Percentiles rank a stretch among this genome's conserved stretches.
phyloP scores from a whole-genome alignment of 2,797 vertebrate genomes.

The Macropus fuliginosus region DNA sequence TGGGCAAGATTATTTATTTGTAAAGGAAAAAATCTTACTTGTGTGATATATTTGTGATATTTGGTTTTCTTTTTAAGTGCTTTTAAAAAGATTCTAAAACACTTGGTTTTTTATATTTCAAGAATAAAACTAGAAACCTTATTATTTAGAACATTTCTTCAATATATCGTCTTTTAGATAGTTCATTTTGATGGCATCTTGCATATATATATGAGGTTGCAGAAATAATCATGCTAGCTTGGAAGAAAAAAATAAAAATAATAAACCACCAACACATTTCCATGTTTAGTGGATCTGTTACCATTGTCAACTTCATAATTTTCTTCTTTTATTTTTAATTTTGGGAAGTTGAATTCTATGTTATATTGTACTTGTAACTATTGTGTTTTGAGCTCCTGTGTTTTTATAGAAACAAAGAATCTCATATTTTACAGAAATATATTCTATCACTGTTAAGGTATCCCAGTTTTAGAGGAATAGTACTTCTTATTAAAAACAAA shows the following conservation, averaged over 20 bases:
- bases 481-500: constrained; percentile 48
- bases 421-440: constrained; percentile 31
- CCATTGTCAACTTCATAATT: constrained; percentile 28
- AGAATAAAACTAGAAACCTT: constrained; percentile 34
- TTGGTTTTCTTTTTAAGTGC: constrained; percentile 17
- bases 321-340: constrained; percentile 45
- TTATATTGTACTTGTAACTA: background rate
- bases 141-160: constrained; percentile 52
- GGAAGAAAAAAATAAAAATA: constrained; percentile 6
- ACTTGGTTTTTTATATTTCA: constrained; percentile 30
- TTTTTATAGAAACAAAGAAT: background rate
- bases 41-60: background rate
- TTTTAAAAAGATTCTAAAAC: constrained; percentile 37
- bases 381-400: constrained; percentile 53
- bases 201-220: constrained; percentile 33
- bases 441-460: constrained; percentile 52
- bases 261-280: constrained; percentile 49
- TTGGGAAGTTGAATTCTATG: constrained; percentile 25
- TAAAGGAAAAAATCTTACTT: constrained; percentile 7
- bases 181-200: constrained; percentile 41
- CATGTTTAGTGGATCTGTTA: constrained; percentile 34
- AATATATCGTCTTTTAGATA: constrained; percentile 27
- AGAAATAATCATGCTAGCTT: constrained; percentile 48
- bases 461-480: constrained; percentile 32
- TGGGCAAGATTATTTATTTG: constrained; percentile 7